phyloP scores from a whole-genome alignment of 2,113 vertebrate genomes.

The Leucopsar rothschildi region DNA sequence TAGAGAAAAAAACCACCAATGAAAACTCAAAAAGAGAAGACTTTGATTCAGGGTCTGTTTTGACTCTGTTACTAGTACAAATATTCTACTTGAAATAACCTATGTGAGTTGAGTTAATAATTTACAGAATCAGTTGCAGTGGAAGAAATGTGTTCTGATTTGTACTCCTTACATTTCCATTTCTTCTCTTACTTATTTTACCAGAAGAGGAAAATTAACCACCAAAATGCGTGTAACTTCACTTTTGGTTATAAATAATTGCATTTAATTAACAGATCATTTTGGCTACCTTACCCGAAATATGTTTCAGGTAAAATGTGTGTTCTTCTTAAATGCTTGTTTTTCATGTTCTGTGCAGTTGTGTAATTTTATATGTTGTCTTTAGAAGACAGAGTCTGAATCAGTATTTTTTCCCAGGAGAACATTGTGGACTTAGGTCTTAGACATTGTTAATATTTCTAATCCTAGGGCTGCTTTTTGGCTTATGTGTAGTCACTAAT shows the following conservation, averaged over 20 bases:
- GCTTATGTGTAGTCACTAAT: background rate
- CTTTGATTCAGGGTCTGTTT: constrained; percentile 23
- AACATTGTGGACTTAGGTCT: background rate
- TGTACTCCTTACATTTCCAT: background rate
- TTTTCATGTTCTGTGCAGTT: background rate
- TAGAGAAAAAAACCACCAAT: background rate
- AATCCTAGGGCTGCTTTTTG: background rate
- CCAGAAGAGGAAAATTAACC: background rate
- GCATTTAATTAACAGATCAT: background rate
- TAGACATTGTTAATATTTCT: background rate
- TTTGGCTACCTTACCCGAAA: background rate
- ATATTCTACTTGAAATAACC: background rate
- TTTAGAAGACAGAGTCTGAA: background rate
- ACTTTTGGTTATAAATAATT: background rate
- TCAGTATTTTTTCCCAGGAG: background rate
- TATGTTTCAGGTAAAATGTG: background rate
- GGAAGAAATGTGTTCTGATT: background rate
- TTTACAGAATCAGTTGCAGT: background rate
- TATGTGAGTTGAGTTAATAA: background rate
- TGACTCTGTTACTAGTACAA: constrained; percentile 4
- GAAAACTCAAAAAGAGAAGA: background rate
- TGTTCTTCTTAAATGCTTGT: background rate
- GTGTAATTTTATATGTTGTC: background rate
- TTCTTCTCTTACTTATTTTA: background rate
- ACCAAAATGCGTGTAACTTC: background rate